A percentile compares a stretch with the other conserved stretches of the same genome.
Evolutionary conservation across 2,113 vertebrate species (phyloP).

Genomic region (Uropsilus gracilis): DNA sequence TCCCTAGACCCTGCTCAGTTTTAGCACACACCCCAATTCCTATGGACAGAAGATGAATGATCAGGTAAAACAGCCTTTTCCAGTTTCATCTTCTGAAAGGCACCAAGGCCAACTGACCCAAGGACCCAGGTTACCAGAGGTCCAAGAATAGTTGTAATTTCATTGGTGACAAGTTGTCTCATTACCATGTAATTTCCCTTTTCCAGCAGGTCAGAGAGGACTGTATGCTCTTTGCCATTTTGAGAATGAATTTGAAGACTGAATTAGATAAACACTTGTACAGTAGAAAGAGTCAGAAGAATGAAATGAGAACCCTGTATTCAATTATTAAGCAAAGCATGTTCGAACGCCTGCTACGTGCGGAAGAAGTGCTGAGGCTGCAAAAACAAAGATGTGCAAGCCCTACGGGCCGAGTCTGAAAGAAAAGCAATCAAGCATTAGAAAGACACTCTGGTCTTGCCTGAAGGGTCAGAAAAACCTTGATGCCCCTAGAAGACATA

Average conservation of each 20-base stretch:
- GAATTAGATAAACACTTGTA: not conserved
- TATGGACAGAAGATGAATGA: not conserved
- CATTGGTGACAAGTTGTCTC: not conserved
- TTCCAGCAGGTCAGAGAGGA: not conserved
- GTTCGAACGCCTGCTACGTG: not conserved
- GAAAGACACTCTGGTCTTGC: not conserved
- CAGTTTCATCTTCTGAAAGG: constrained; percentile 2
- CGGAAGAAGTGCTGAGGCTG: no score
- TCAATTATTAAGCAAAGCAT: not conserved
- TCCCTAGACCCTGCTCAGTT: not conserved
- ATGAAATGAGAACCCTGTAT: not conserved
- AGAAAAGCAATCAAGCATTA: not conserved
- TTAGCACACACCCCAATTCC: not conserved
- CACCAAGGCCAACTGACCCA: not conserved
- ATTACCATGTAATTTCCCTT: not conserved
- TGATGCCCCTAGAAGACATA: not conserved
- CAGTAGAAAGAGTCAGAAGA: not conserved
- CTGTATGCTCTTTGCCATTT: not conserved
- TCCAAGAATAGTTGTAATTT: not conserved
- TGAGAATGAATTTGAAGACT: not conserved
- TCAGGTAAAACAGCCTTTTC: not conserved
- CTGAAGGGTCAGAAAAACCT: not conserved
- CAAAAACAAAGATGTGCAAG: not conserved
- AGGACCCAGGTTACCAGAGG: not conserved
- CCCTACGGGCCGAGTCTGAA: not conserved